phyloP scores from a whole-genome alignment of 2,888 invertebrate species.

The Lapara coniferarum region DNA sequence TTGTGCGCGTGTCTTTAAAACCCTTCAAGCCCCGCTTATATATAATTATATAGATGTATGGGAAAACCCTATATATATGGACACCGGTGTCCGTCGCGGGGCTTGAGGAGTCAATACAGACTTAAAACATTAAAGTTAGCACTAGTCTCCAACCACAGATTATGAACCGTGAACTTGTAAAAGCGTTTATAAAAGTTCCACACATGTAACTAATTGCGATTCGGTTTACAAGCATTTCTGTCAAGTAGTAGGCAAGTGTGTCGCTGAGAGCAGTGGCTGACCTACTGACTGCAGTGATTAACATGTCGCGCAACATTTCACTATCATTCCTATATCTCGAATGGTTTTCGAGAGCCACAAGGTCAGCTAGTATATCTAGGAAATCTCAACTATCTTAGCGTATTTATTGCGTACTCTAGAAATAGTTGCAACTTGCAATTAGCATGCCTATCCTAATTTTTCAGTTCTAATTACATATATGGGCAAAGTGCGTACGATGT shows the following conservation, averaged over 20 bases:
- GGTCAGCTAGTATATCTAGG: conserved; percentile 29
- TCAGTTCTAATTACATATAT: conserved; percentile 3
- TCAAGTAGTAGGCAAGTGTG: conserved; percentile 71
- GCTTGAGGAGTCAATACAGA: no score
- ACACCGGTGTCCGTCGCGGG: no score
- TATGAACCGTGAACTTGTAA: conserved; percentile 11
- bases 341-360: conserved; percentile 44
- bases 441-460: background rate
- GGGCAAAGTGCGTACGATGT: background rate
- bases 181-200: conserved; percentile 4
- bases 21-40: no score
- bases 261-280: conserved; percentile 60
- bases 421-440: conserved; percentile 6
- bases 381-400: conserved; percentile 3
- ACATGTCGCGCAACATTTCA: conserved; percentile 63
- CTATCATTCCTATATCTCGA: conserved; percentile 58
- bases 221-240: conserved; percentile 61
- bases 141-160: background rate
- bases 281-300: conserved; percentile 63
- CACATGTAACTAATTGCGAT: conserved; percentile 44
- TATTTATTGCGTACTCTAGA: background rate
- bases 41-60: no score
- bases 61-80: no score
- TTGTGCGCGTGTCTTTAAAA: background rate
- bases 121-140: background rate